A percentile compares a stretch with the other conserved stretches of the same genome.
Conservation (phyloP, 2,888 invertebrate genomes). For the Caradrina kadenii region DNA sequence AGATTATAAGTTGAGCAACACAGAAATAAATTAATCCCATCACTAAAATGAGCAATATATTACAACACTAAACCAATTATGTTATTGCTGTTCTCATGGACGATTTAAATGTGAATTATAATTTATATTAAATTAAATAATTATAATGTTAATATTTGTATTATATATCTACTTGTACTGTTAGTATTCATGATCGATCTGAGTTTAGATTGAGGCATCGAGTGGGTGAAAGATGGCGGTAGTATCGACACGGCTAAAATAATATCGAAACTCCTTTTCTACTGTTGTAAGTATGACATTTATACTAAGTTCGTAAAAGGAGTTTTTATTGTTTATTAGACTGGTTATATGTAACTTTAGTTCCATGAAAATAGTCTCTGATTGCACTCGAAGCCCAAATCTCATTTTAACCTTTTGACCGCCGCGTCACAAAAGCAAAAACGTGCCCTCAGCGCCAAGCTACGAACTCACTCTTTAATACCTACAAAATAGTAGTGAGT, state of each 20-base stretch:
- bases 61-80: slow-evolving; percentile 47
- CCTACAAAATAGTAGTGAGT: no score
- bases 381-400: slow-evolving; percentile 31
- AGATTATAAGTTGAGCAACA: slow-evolving; percentile 72
- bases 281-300: background rate
- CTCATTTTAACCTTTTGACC: no score
- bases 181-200: slow-evolving; percentile 53
- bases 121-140: slow-evolving; percentile 17
- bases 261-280: background rate
- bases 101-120: slow-evolving; percentile 30
- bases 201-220: slow-evolving; percentile 15
- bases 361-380: background rate
- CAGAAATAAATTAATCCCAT: slow-evolving; percentile 48
- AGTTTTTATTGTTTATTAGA: background rate
- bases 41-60: slow-evolving; percentile 55
- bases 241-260: background rate
- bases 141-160: slow-evolving; percentile 28
- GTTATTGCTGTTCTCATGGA: slow-evolving; percentile 53
- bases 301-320: background rate
- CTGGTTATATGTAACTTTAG: background rate
- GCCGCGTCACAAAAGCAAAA: no score
- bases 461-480: no score
- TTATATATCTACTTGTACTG: slow-evolving; percentile 66
- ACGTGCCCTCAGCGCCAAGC: no score
- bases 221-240: slow-evolving; percentile 13